phyloP scores from a whole-genome alignment of 2,888 invertebrate genomes.

The Toxonevra muliebris region DNA sequence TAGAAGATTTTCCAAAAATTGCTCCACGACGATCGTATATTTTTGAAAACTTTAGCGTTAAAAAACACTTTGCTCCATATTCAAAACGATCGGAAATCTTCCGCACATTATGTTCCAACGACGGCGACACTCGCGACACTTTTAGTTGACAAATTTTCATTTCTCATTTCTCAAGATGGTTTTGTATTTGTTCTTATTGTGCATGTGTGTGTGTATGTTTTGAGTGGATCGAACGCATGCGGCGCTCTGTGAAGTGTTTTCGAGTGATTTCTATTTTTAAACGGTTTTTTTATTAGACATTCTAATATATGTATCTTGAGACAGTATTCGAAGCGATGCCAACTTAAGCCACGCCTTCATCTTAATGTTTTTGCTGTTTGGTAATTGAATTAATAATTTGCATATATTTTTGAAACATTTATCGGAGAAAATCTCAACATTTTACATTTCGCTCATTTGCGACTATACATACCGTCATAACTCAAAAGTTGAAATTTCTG shows the following conservation, averaged over 20 bases:
- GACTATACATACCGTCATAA: too few species aligned
- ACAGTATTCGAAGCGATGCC: slow-evolving; percentile 44
- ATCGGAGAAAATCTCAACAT: too few species aligned
- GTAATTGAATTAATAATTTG: slow-evolving; percentile 32
- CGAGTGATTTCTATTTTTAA: slow-evolving; percentile 58
- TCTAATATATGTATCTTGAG: slow-evolving; percentile 38
- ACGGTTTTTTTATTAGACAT: slow-evolving; percentile 51
- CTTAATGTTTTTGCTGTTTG: slow-evolving; percentile 4
- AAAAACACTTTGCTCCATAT: background rate
- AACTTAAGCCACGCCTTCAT: slow-evolving; percentile 46
- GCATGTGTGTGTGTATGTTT: slow-evolving; percentile 43
- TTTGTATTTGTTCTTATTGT: slow-evolving; percentile 37
- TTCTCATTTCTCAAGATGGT: slow-evolving; percentile 39
- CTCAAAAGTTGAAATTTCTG: too few species aligned
- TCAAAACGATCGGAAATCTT: slow-evolving; percentile 13
- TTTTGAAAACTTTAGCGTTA: background rate
- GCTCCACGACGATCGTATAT: background rate
- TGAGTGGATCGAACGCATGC: slow-evolving; percentile 46
- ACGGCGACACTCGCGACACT: slow-evolving; percentile 55
- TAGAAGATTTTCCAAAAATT: background rate
- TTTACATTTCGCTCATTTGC: too few species aligned
- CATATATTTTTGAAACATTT: slow-evolving; percentile 25
- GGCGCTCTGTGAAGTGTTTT: slow-evolving; percentile 34
- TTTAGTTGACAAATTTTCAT: slow-evolving; percentile 53
- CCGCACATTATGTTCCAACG: slow-evolving; percentile 44